These are phyloP conservation scores for Nemotelus nigrinus DNA, from an alignment of 2,888 invertebrate genomes.

Conservation along the genomic window DNA sequence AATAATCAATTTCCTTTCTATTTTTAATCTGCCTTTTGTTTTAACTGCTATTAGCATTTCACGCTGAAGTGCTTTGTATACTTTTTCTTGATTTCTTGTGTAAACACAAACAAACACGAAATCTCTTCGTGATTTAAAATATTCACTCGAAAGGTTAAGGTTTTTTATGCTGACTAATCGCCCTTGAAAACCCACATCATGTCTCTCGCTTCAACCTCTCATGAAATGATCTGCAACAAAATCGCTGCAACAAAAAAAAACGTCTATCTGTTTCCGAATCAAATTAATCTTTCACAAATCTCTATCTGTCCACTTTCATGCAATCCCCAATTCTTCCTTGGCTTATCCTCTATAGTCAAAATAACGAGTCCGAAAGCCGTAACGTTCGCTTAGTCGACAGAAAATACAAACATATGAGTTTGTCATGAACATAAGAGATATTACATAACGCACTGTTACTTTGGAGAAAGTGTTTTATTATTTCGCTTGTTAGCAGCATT, in stretches of 20 bases:
- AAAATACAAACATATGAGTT: background rate
- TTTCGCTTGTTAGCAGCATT: background rate
- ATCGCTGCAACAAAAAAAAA: background rate
- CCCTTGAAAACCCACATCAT: background rate
- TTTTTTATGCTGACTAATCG: background rate
- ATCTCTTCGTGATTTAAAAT: too few relatives aligned
- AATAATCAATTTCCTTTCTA: too few relatives aligned
- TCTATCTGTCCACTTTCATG: background rate
- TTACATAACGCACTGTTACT: conserved; percentile 18
- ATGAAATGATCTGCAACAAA: background rate
- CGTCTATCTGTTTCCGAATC: background rate
- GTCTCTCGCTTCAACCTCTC: background rate
- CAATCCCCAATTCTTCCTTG: background rate
- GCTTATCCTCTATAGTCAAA: background rate
- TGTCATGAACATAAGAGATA: conserved; percentile 19
- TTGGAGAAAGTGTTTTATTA: conserved; percentile 32
- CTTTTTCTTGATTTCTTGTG: too few relatives aligned
- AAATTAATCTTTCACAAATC: conserved; percentile 2
- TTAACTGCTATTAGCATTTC: too few relatives aligned
- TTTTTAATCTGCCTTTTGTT: too few relatives aligned
- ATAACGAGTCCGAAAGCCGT: background rate
- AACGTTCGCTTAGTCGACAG: background rate
- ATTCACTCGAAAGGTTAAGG: background rate
- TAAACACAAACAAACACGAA: too few relatives aligned
- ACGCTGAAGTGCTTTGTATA: too few relatives aligned